Percentiles rank a stretch among this genome's conserved stretches.
Conservation (phyloP, 2,113 vertebrate species). For the Xiphorhynchus elegans region DNA sequence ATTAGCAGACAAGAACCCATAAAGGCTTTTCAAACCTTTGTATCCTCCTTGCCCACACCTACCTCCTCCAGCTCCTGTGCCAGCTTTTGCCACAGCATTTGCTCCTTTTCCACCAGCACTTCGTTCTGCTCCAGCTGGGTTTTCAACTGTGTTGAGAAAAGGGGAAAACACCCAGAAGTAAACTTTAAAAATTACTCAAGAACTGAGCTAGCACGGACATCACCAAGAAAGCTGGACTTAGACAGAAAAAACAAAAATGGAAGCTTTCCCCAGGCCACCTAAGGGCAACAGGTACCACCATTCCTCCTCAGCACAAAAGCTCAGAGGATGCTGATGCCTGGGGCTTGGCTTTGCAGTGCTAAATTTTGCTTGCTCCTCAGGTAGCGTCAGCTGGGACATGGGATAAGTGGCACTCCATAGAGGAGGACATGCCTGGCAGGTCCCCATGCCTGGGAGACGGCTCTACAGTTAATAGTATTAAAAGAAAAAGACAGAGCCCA, state of each 20-base stretch:
- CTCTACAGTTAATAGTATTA: not conserved
- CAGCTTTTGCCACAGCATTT: slow-evolving; percentile 77
- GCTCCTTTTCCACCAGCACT: slow-evolving; percentile 76
- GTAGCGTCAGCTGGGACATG: not conserved
- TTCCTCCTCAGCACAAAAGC: not conserved
- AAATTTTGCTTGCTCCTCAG: not conserved
- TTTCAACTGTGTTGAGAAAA: slow-evolving; percentile 74
- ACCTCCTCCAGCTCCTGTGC: slow-evolving; percentile 84
- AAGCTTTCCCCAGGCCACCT: not conserved
- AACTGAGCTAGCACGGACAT: not conserved
- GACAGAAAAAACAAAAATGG: not conserved
- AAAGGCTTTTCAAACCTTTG: not conserved
- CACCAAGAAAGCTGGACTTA: not conserved
- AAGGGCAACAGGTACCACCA: not conserved
- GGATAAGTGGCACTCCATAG: not conserved
- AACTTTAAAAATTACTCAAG: not conserved
- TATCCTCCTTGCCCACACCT: not conserved
- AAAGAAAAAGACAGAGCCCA: not conserved
- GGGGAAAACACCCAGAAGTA: not conserved
- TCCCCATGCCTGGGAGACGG: not conserved
- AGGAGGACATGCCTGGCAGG: not conserved
- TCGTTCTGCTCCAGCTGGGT: slow-evolving; percentile 77
- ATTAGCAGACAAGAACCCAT: not conserved
- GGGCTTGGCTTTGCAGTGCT: not conserved
- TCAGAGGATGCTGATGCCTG: not conserved